A percentile compares a stretch with the other conserved stretches of the same genome.
phyloP scores from a whole-genome alignment of 53 echinoderm and acorn worm genomes.

The Paracentrotus lividus region DNA sequence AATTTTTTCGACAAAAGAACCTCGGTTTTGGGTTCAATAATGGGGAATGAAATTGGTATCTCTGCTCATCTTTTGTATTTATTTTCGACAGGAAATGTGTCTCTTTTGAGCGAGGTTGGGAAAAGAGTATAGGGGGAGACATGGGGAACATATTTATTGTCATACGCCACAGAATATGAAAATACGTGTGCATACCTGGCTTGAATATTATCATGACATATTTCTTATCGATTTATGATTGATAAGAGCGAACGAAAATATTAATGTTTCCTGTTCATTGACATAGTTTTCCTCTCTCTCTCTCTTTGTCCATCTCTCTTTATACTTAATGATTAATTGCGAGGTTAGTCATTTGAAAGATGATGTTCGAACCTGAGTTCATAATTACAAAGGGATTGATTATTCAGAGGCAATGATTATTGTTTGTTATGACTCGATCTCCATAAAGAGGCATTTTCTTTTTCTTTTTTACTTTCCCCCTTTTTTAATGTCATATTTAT shows the following conservation, averaged over 20 bases:
- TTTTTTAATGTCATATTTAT: not conserved
- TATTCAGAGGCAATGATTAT: not conserved
- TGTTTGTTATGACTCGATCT: not conserved
- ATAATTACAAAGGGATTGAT: not conserved
- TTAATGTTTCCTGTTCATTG: not conserved
- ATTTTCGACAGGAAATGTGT: constrained; percentile 45
- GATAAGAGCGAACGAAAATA: not conserved
- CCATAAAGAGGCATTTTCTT: not conserved
- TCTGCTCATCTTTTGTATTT: not conserved
- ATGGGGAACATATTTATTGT: not conserved
- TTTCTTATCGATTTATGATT: constrained; percentile 21
- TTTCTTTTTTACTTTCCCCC: not conserved
- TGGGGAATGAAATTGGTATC: constrained; percentile 6
- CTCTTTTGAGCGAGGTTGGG: not conserved
- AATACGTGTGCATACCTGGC: not conserved
- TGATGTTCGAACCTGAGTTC: not conserved
- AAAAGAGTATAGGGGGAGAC: not conserved
- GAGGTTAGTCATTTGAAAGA: not conserved
- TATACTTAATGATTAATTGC: not conserved
- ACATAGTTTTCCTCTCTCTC: constrained; percentile 1
- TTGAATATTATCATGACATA: not conserved
- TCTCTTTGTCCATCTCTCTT: not conserved
- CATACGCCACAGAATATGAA: not conserved
- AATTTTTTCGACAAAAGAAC: not conserved
- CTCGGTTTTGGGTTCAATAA: constrained; percentile 15